phyloP scores from a whole-genome alignment of 2,797 vertebrate species.

The Amazonetta brasiliensis region DNA sequence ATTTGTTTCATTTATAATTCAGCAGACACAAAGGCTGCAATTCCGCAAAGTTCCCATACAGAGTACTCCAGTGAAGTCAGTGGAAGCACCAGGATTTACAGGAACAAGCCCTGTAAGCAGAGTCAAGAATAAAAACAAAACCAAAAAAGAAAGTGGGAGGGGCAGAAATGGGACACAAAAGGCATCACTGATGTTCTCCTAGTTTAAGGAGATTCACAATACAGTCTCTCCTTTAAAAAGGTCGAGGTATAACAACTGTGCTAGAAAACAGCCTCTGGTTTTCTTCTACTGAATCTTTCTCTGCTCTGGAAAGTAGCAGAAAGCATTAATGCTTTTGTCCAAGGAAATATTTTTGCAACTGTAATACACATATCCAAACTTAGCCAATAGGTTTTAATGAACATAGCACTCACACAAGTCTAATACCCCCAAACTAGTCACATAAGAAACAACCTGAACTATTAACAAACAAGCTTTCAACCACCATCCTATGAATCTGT shows the following conservation, averaged over 20 bases:
- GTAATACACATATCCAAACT: background rate
- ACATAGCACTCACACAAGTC: background rate
- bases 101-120: background rate
- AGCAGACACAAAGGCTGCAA: background rate
- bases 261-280: background rate
- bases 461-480: background rate
- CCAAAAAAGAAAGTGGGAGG: accelerated
- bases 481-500: background rate
- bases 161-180: background rate
- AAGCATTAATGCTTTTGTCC: background rate
- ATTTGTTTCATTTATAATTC: constrained; percentile 55
- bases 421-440: background rate
- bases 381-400: background rate
- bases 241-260: background rate
- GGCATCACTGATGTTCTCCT: background rate
- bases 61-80: background rate
- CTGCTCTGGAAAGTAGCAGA: background rate
- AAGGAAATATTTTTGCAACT: background rate
- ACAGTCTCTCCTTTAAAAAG: background rate
- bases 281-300: background rate
- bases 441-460: background rate
- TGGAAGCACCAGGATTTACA: background rate
- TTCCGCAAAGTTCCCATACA: background rate
- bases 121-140: background rate
- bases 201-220: background rate